A percentile compares a stretch with the other conserved stretches of the same genome.
Conservation (phyloP, 2,113 vertebrate species). For the Thymallus thymallus region DNA sequence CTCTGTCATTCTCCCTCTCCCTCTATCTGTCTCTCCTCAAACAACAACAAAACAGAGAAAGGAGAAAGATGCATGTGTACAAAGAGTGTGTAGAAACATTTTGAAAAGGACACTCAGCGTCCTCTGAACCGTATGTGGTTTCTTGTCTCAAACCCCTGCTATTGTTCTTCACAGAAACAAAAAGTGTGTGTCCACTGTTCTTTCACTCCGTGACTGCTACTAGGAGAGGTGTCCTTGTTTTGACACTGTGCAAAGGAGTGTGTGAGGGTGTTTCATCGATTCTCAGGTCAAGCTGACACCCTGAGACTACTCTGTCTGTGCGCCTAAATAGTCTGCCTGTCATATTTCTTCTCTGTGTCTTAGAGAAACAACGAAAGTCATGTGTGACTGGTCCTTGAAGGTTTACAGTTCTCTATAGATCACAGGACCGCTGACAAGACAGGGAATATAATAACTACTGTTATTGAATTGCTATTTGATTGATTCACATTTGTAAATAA, state of each 20-base stretch:
- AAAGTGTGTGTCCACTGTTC: background rate
- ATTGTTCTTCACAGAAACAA: too few relatives aligned
- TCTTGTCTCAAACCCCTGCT: too few relatives aligned
- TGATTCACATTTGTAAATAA: too few relatives aligned
- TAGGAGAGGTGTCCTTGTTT: constrained; percentile 10
- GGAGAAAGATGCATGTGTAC: too few relatives aligned
- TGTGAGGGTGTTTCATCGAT: constrained; percentile 30
- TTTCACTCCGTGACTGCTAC: too few relatives aligned
- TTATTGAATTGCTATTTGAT: too few relatives aligned
- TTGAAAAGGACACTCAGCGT: background rate
- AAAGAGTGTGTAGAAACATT: too few relatives aligned
- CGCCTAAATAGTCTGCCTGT: constrained; percentile 28
- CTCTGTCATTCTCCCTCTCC: background rate
- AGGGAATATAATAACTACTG: too few relatives aligned
- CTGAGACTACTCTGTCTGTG: constrained; percentile 27
- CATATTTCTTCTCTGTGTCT: background rate
- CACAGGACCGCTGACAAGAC: too few relatives aligned
- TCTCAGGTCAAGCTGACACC: constrained; percentile 24
- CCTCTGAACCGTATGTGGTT: background rate
- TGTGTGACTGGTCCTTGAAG: background rate
- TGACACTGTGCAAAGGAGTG: background rate
- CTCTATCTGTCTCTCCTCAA: background rate
- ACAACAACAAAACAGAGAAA: too few relatives aligned
- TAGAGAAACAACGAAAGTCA: background rate
- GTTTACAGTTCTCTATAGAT: too few relatives aligned